Evolutionary conservation across 2,797 vertebrate species (phyloP), one percentile per base, ranked within the genome.

Genomic region (Melanotaenia maccullochi): DNA sequence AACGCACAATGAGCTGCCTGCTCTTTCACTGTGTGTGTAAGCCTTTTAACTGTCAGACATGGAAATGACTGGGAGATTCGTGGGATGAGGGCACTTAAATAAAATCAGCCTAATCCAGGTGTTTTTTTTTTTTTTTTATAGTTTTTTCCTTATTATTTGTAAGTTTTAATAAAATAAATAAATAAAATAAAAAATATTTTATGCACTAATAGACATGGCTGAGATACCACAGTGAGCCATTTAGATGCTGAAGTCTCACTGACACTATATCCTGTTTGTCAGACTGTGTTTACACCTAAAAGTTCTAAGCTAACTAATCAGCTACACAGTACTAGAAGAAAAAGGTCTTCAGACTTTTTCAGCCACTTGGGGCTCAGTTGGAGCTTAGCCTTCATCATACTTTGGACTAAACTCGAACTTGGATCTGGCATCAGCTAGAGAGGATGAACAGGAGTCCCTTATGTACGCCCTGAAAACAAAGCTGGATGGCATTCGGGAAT

Each of bases 1-100:
- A 90, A 91, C 87, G 78, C 89, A 94, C 92, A 93, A 94, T 91
- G 90, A 92, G 89, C 86, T 85, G 88, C 87, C 88, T 91, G 87
- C 90, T 89, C 87, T 90, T 84, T 92, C 89, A 88, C 14, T 68
- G 22, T 86, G 67, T 76, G 86, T 90, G 89, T 61, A 89, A 83
- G 92, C 89, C 90, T 92, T 93, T 93, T 92, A 90, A 91, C 92
- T 89, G 90, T 92, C 87, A 87, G 81, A 87, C 60, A 18, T 82
- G 75, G 79, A 84, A 85, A 75, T 62, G 64, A 77, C 73, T 71
- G 72, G 76, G 87, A 85, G 84, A 78, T 86, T 80, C 56, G 60
- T 38, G 30, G 69, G 76, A 67, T 68, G 62, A 61, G 32, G 42
- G 33, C 13, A 33, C 33, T 58, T 47, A 42, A 65, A 66, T 33